phyloP scores from a whole-genome alignment of 2,888 invertebrate species.

The Strigamia transsilvanica region DNA sequence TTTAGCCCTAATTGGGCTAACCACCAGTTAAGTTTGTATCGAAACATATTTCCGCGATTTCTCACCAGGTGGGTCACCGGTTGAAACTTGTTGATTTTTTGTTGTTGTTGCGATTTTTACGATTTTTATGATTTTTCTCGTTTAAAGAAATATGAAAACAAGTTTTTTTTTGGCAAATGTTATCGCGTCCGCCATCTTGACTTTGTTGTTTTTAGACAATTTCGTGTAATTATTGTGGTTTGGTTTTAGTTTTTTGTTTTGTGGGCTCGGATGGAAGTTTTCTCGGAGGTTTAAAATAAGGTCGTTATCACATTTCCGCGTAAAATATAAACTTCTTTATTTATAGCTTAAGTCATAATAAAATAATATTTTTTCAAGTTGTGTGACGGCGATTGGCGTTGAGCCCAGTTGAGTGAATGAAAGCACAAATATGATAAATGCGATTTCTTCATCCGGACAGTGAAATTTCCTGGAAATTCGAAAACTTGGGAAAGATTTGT shows the following conservation, averaged over 20 bases:
- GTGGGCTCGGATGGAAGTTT: neutral
- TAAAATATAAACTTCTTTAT: constrained; percentile 3
- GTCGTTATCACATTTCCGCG: neutral
- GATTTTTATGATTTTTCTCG: no score
- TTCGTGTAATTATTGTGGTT: neutral
- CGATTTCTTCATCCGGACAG: constrained; percentile 2
- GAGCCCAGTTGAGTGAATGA: neutral
- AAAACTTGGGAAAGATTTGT: neutral
- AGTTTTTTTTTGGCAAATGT: neutral
- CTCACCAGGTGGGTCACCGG: no score
- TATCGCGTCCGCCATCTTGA: neutral
- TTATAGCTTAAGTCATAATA: constrained; percentile 7
- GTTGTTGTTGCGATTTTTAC: no score
- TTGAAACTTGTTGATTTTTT: no score
- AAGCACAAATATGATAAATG: constrained; percentile 1
- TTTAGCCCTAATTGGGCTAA: neutral
- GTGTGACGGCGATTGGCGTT: neutral
- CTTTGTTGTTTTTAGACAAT: neutral
- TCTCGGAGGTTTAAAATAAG: neutral
- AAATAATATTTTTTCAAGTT: constrained; percentile 9
- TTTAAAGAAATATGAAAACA: neutral
- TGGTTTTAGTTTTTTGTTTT: neutral
- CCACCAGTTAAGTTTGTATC: no score
- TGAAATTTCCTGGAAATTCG: neutral
- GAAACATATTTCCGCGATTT: no score